Percentiles rank a stretch among this genome's conserved stretches.
Evolutionary conservation across 1,140 invertebrate genomes (phyloP).

Genomic region (Adoxophyes honmai): DNA sequence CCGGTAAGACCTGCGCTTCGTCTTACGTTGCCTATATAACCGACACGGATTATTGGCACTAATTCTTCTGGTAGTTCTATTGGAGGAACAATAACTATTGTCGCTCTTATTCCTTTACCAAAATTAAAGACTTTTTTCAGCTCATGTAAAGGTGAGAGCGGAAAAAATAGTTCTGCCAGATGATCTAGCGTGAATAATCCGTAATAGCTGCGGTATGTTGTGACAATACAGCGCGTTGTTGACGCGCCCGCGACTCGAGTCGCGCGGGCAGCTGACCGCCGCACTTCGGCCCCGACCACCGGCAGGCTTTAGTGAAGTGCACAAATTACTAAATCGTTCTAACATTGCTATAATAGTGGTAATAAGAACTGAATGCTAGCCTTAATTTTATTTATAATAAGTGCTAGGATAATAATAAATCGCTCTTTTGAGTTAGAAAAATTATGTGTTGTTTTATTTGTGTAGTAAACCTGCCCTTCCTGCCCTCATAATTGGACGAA

Average conservation of each 20-base stretch:
- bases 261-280: slow-evolving; percentile 2
- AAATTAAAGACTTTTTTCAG: too few relatives aligned
- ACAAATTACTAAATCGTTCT: slow-evolving; percentile 26
- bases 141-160: too few relatives aligned
- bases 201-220: slow-evolving; percentile 10
- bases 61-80: too few relatives aligned
- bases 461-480: too few relatives aligned
- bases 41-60: too few relatives aligned
- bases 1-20: slow-evolving; percentile 1
- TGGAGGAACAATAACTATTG: too few relatives aligned
- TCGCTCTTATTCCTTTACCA: too few relatives aligned
- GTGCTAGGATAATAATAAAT: slow-evolving; percentile 69
- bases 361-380: slow-evolving; percentile 73
- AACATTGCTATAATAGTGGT: slow-evolving; percentile 50
- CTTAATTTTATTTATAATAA: slow-evolving; percentile 73
- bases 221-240: slow-evolving; percentile 3
- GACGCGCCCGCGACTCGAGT: too few relatives aligned
- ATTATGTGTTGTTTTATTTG: slow-evolving; percentile 63
- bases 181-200: too few relatives aligned
- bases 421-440: slow-evolving; percentile 74
- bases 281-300: neutral
- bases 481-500: too few relatives aligned
- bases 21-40: neutral
- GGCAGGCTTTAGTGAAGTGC: slow-evolving; percentile 9
- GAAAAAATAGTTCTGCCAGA: too few relatives aligned